These are phyloP conservation scores for Trisateles emortualis DNA, from an alignment of 2,888 invertebrate genomes.

Conservation along the genomic window DNA sequence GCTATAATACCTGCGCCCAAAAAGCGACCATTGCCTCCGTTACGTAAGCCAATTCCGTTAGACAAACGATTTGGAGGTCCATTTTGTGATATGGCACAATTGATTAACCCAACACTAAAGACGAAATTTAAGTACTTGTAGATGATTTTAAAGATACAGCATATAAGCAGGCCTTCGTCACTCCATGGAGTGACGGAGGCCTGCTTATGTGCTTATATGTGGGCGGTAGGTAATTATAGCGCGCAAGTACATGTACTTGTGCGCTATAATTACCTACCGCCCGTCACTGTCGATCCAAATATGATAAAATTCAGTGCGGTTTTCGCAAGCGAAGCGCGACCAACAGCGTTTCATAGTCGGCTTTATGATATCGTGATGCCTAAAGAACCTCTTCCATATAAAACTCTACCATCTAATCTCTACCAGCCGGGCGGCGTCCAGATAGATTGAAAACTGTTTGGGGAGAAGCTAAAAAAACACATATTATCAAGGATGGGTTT, in stretches of 20 bases:
- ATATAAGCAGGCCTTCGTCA: too few relatives aligned
- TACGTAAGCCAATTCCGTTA: slow-evolving; percentile 61
- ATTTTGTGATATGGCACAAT: slow-evolving; percentile 54
- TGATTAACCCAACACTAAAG: slow-evolving; percentile 67
- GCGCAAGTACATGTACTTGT: too few relatives aligned
- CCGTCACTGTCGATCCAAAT: too few relatives aligned
- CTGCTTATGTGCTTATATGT: too few relatives aligned
- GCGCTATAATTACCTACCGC: too few relatives aligned
- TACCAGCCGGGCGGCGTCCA: slow-evolving; percentile 63
- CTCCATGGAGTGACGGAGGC: too few relatives aligned
- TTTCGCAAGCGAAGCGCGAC: slow-evolving; percentile 76
- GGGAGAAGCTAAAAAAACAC: too few relatives aligned
- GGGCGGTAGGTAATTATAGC: too few relatives aligned
- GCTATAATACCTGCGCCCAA: slow-evolving; percentile 65
- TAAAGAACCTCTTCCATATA: slow-evolving; percentile 65
- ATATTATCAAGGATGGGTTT: too few relatives aligned
- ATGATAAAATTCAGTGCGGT: too few relatives aligned
- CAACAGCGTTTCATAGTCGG: slow-evolving; percentile 57
- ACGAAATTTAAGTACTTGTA: slow-evolving; percentile 70
- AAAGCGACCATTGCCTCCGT: slow-evolving; percentile 61
- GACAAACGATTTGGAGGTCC: slow-evolving; percentile 67
- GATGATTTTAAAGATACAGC: slow-evolving; percentile 71
- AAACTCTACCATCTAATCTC: slow-evolving; percentile 59
- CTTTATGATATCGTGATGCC: slow-evolving; percentile 78
- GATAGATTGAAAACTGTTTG: slow-evolving; percentile 55